phyloP scores from a whole-genome alignment of 2,113 vertebrate species.

The Galbula dea region DNA sequence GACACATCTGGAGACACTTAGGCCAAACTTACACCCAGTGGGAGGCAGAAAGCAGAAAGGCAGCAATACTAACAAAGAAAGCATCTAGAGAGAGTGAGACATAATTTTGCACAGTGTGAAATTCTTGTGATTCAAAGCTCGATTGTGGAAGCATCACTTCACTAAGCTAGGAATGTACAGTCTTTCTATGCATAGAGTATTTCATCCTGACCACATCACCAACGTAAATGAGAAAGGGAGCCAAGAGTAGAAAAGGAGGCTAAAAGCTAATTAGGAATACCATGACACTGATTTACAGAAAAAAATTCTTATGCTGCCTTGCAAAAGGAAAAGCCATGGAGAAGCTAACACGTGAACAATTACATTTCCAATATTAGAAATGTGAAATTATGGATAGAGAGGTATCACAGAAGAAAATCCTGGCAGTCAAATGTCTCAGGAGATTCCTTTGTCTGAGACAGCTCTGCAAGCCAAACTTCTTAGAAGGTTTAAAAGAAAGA shows the following conservation, averaged over 20 bases:
- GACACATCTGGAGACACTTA: constrained; percentile 56
- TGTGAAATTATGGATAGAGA: not conserved
- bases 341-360: not conserved
- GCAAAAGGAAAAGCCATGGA: not conserved
- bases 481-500: not conserved
- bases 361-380: not conserved
- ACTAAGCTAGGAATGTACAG: not conserved
- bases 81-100: not conserved
- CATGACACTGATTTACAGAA: not conserved
- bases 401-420: not conserved
- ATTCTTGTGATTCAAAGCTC: not conserved
- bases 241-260: not conserved
- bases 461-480: not conserved
- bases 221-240: not conserved
- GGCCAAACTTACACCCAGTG: constrained; percentile 4
- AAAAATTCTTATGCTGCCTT: not conserved
- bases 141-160: not conserved
- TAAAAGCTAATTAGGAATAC: not conserved
- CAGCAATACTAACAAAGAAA: constrained; percentile 11
- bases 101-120: not conserved
- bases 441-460: not conserved
- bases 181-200: not conserved
- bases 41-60: constrained; percentile 45
- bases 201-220: not conserved
- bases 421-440: not conserved